Evolutionary conservation across 2,113 vertebrate species (phyloP).

Genomic region (Bujurquina vittata): DNA sequence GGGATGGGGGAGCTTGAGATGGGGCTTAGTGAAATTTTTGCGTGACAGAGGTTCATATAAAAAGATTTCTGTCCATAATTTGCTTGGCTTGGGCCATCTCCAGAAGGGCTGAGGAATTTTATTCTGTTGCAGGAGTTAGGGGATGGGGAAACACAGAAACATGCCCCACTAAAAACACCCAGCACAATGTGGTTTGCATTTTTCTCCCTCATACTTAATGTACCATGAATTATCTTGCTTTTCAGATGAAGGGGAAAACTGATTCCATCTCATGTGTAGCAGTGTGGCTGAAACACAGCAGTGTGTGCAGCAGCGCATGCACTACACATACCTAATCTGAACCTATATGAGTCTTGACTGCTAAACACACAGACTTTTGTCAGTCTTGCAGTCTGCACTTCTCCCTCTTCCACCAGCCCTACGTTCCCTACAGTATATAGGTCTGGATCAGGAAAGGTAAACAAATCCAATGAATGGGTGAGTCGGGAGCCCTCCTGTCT

Average conservation of each 20-base stretch:
- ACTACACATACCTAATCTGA: slow-evolving; percentile 7
- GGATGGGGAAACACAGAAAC: slow-evolving; percentile 30
- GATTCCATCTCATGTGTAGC: slow-evolving; percentile 51
- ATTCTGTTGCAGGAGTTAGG: slow-evolving; percentile 48
- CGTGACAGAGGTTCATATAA: slow-evolving; percentile 76
- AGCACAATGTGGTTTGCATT: slow-evolving; percentile 75
- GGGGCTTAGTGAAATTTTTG: slow-evolving; percentile 60
- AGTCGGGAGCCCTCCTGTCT: slow-evolving; percentile 46
- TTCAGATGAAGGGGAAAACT: slow-evolving; percentile 47
- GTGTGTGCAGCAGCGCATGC: not conserved
- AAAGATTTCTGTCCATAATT: slow-evolving; percentile 72
- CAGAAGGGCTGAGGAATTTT: slow-evolving; percentile 65
- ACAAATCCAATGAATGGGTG: slow-evolving; percentile 30
- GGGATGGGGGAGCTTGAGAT: slow-evolving; percentile 35
- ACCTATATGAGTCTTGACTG: slow-evolving; percentile 4
- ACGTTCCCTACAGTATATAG: slow-evolving; percentile 10
- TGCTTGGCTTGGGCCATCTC: slow-evolving; percentile 74
- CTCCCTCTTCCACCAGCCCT: not conserved
- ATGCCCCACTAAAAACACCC: slow-evolving; percentile 58
- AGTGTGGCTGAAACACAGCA: slow-evolving; percentile 42
- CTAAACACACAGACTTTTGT: not conserved
- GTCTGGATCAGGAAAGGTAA: slow-evolving; percentile 48
- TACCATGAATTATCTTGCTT: slow-evolving; percentile 65
- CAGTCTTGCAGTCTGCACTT: not conserved
- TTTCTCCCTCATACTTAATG: slow-evolving; percentile 65